These are phyloP conservation scores for Echeneis naucrates DNA, from an alignment of 2,797 vertebrate genomes.

Conservation along the genomic window DNA sequence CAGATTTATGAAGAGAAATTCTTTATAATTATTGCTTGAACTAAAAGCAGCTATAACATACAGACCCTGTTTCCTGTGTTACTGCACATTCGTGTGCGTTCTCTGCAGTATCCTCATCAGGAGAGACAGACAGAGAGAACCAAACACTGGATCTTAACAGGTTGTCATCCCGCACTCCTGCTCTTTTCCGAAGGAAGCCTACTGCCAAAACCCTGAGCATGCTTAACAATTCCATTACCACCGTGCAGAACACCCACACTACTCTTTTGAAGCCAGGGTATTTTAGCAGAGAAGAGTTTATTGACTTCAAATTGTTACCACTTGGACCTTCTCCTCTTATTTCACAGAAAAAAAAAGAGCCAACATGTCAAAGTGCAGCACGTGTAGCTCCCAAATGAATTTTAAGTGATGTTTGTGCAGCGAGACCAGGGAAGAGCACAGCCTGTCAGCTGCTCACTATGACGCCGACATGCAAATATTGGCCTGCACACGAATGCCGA, in stretches of 20 bases:
- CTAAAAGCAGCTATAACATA: slow-evolving; percentile 8
- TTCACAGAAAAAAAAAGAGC: slow-evolving; percentile 39
- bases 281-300: slow-evolving; percentile 83
- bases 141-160: slow-evolving; percentile 60
- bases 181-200: slow-evolving; percentile 64
- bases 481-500: slow-evolving; percentile 45
- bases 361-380: slow-evolving; percentile 22
- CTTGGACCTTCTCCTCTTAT: slow-evolving; percentile 64
- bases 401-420: slow-evolving; percentile 32
- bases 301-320: slow-evolving; percentile 88
- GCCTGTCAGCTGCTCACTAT: slow-evolving; percentile 38
- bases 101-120: slow-evolving; percentile 50
- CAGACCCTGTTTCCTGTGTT: background rate
- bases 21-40: slow-evolving; percentile 4
- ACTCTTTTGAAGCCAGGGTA: slow-evolving; percentile 79
- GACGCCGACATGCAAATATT: slow-evolving; percentile 23
- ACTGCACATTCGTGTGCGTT: slow-evolving; percentile 55
- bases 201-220: slow-evolving; percentile 73
- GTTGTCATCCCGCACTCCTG: slow-evolving; percentile 74
- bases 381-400: slow-evolving; percentile 16
- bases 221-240: slow-evolving; percentile 79
- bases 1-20: background rate
- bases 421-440: slow-evolving; percentile 1
- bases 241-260: slow-evolving; percentile 76
- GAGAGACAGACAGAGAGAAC: slow-evolving; percentile 28